Percentiles rank a stretch among this genome's conserved stretches.
Evolutionary conservation across 2,888 invertebrate species (phyloP).

Genomic region (Caenorhabditis parvicauda): DNA sequence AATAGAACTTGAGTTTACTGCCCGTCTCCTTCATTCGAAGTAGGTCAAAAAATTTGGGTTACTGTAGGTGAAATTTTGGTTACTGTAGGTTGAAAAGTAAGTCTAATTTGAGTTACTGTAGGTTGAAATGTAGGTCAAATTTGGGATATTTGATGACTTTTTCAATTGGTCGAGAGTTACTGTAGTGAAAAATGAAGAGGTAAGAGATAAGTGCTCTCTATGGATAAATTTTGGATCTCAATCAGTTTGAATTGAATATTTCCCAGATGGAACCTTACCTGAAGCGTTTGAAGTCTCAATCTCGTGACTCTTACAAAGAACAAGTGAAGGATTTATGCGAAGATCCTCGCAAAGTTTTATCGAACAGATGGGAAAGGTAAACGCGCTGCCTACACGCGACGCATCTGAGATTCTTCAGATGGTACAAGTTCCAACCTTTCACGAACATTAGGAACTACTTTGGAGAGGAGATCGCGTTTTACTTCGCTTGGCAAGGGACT

Average conservation of each 20-base stretch:
- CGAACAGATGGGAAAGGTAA: constrained; percentile 22
- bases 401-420: constrained; percentile 8
- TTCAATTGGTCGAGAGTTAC: too few species aligned
- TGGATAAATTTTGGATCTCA: too few species aligned
- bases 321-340: constrained; percentile 24
- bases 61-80: too few species aligned
- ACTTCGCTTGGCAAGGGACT: constrained; percentile 67
- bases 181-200: too few species aligned
- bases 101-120: too few species aligned
- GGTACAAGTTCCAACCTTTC: constrained; percentile 33
- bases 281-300: constrained; percentile 31
- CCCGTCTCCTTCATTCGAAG: too few species aligned
- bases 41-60: too few species aligned
- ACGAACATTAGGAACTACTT: constrained; percentile 63
- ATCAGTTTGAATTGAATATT: constrained; percentile 23
- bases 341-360: constrained; percentile 25
- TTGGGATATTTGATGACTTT: too few species aligned
- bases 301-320: constrained; percentile 20
- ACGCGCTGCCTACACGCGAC: neutral
- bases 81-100: too few species aligned
- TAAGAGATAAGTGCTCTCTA: too few species aligned
- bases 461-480: constrained; percentile 66
- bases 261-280: constrained; percentile 45
- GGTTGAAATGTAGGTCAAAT: too few species aligned
- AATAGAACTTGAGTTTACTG: too few species aligned